Evolutionary conservation across 2,888 invertebrate genomes (phyloP).

Genomic region (Sinelater perroti): DNA sequence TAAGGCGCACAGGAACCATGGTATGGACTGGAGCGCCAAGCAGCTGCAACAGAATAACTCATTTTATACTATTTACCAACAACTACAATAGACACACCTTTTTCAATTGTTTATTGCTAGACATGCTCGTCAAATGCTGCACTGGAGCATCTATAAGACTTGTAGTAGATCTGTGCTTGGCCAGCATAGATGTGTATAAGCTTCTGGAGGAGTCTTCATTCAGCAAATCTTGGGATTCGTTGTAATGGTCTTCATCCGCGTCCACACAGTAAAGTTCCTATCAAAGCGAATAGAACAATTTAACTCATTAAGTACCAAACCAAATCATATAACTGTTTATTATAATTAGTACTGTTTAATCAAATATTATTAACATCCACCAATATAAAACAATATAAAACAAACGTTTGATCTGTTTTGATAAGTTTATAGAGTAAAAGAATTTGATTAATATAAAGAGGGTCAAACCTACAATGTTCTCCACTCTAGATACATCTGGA

Average conservation of each 20-base stretch:
- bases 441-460: too few relatives aligned
- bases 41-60: slow-evolving; percentile 46
- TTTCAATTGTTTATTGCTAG: slow-evolving; percentile 48
- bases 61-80: not conserved
- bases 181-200: slow-evolving; percentile 49
- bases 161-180: slow-evolving; percentile 41
- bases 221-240: slow-evolving; percentile 32
- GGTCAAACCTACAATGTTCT: too few relatives aligned
- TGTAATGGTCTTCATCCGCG: slow-evolving; percentile 42
- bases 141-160: slow-evolving; percentile 23
- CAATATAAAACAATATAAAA: not conserved
- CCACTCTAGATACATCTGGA: too few relatives aligned
- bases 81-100: slow-evolving; percentile 42
- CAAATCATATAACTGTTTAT: too few relatives aligned
- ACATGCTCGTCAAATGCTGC: slow-evolving; percentile 49
- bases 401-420: not conserved
- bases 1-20: slow-evolving; percentile 54
- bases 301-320: too few relatives aligned
- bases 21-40: slow-evolving; percentile 56
- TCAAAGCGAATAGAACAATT: too few relatives aligned
- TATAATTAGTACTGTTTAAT: too few relatives aligned
- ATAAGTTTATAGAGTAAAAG: too few relatives aligned
- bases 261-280: slow-evolving; percentile 55
- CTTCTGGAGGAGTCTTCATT: slow-evolving; percentile 41
- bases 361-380: not conserved